Conservation (phyloP, 2,113 vertebrate species). For the Tor tambroides region DNA sequence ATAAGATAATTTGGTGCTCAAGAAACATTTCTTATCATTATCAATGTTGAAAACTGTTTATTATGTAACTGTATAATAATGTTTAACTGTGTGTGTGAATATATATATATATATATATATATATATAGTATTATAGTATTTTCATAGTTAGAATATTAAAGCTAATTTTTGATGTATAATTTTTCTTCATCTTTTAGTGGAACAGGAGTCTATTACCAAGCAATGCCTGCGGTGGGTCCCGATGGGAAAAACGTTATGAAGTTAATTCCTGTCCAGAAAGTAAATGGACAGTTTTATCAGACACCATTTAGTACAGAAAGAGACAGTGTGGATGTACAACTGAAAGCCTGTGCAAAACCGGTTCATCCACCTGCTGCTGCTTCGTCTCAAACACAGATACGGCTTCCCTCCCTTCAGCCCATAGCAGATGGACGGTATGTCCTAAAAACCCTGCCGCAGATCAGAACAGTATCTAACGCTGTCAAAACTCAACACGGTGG, state of each 20-base stretch:
- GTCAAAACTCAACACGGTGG: conserved; percentile 62
- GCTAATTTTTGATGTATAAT: not conserved
- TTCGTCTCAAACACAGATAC: conserved; percentile 64
- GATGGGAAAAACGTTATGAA: conserved; percentile 90
- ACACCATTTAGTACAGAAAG: conserved; percentile 64
- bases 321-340: conserved; percentile 47
- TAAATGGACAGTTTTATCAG: conserved; percentile 77
- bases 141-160: not conserved
- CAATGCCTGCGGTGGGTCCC: conserved; percentile 82
- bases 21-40: not conserved
- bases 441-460: conserved; percentile 70
- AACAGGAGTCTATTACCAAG: conserved; percentile 85
- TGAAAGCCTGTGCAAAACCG: conserved; percentile 61
- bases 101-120: no score
- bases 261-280: conserved; percentile 84
- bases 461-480: conserved; percentile 57
- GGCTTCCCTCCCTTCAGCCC: conserved; percentile 69
- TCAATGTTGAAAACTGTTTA: no score
- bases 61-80: no score
- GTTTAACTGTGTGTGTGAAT: no score
- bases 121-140: not conserved
- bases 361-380: conserved; percentile 66
- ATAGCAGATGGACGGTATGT: conserved; percentile 71
- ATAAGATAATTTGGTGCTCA: not conserved
- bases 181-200: conserved; percentile 69